Conservation (phyloP, 2,888 invertebrate species). For the Junonia oenone region DNA sequence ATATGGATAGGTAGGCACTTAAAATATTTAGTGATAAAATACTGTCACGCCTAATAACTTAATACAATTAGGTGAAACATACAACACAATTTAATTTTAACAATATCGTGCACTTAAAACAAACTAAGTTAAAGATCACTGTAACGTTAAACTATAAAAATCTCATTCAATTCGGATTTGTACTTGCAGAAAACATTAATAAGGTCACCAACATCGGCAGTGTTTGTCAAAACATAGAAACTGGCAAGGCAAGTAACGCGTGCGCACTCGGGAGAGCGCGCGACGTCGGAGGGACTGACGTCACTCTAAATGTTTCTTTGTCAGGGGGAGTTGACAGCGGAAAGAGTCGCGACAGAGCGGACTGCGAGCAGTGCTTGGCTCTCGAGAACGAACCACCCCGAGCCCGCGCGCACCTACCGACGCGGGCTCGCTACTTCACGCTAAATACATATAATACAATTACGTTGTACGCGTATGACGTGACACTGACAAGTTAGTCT, state of each 20-base stretch:
- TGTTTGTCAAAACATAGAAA: constrained; percentile 75
- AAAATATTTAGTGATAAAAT: constrained; percentile 67
- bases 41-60: constrained; percentile 72
- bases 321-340: constrained; percentile 72
- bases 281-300: constrained; percentile 40
- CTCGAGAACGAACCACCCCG: constrained; percentile 49
- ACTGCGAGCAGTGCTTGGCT: not conserved
- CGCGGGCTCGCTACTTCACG: constrained; percentile 33
- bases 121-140: constrained; percentile 75
- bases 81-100: constrained; percentile 75
- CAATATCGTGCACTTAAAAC: constrained; percentile 76
- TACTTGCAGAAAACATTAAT: constrained; percentile 71
- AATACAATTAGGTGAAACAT: constrained; percentile 75
- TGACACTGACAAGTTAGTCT: constrained; percentile 65
- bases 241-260: constrained; percentile 76
- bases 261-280: constrained; percentile 62
- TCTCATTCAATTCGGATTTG: constrained; percentile 78
- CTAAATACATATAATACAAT: not conserved
- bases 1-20: constrained; percentile 66
- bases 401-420: constrained; percentile 38
- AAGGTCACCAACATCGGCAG: constrained; percentile 66
- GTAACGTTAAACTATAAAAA: constrained; percentile 74
- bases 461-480: constrained; percentile 22
- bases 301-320: constrained; percentile 64
- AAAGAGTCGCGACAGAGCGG: constrained; percentile 28